Evolutionary conservation across 2,888 invertebrate genomes (phyloP).

Genomic region (Drosophila macrothrix): DNA sequence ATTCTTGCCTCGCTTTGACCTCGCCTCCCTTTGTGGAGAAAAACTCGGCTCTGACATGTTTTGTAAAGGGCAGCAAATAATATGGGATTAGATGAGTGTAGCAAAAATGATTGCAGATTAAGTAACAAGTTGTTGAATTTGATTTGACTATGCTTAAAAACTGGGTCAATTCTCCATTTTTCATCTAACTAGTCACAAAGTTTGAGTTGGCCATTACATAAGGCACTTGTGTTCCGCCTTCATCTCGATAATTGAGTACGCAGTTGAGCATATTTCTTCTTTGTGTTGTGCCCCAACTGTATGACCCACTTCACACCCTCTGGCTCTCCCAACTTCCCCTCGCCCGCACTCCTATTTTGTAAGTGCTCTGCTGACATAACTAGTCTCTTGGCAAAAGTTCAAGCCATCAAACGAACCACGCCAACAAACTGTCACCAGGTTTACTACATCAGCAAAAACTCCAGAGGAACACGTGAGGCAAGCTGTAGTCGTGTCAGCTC

Average conservation of each 20-base stretch:
- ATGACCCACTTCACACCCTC: constrained; percentile 9
- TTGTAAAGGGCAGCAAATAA: constrained; percentile 43
- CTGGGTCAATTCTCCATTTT: constrained; percentile 9
- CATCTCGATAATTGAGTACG: constrained; percentile 50
- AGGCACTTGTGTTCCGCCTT: background rate
- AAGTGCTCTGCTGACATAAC: constrained; percentile 65
- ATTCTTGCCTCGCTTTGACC: constrained; percentile 45
- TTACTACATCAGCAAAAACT: constrained; percentile 1
- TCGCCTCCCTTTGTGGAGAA: constrained; percentile 27
- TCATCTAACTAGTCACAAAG: background rate
- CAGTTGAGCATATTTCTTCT: constrained; percentile 33
- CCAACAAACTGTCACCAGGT: constrained; percentile 36
- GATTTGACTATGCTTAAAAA: constrained; percentile 10
- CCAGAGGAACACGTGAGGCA: background rate
- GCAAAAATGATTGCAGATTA: constrained; percentile 41
- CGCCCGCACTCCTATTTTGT: background rate
- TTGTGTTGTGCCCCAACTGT: constrained; percentile 13
- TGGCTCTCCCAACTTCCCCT: background rate
- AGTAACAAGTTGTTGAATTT: constrained; percentile 47
- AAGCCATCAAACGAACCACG: constrained; percentile 53
- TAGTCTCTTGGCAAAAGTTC: constrained; percentile 64
- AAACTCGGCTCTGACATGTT: constrained; percentile 57
- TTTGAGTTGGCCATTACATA: background rate
- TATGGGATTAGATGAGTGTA: constrained; percentile 25
- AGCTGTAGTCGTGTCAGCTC: background rate